Base-by-base conservation (phyloP, 1,140 invertebrate species). In the Ostrea edulis region DNA sequence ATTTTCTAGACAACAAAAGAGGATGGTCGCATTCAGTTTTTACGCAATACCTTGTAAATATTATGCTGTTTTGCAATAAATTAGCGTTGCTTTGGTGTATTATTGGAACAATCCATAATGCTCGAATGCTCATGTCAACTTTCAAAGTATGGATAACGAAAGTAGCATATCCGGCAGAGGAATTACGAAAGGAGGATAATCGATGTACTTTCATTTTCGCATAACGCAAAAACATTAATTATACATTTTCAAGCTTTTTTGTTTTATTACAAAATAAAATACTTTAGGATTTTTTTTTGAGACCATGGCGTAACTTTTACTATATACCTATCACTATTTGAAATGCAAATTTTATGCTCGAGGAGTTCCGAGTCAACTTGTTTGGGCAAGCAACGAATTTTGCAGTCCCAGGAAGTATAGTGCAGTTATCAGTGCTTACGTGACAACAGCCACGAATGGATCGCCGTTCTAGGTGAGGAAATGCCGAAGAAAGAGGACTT, bases 401-500 rank as follows among this genome's bases (percentile, higher is more conserved):
- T 25, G 68, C 68, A 77, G 68, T 35, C 68, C 68, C 25, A 77
- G 68, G 68, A 77, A 77, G 68, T 77, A 20, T 62, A n/a, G n/a
- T 62, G 12, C 35, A 44, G 35, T 77, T 77, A 77, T 77, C 68
- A 29, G 58, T 85, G 85, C 52, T 25, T 65, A 86, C 85, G 85
- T 86, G 85, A 86, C 85, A 11, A 77, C 29, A n/a, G 35, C 53
- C 35, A 54, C 29, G 29, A 20, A 51, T 53, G n/a, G 68, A 51
- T 35, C 51, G 77, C 53, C 54, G 53, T 25, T 29, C 53, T 86
- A 65, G 68, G 68, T 35, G 52, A 2, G 20, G 82, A 83, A 83
- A 86, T 86, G 85, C 71, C 85, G 85, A 77, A 86, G 51, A 65
- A 86, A 53, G 85, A 81, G 65, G 52, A 54, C 55, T 77, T 53